Evolutionary conservation across 2,888 invertebrate genomes (phyloP).

Genomic region (Epinotia nisella): DNA sequence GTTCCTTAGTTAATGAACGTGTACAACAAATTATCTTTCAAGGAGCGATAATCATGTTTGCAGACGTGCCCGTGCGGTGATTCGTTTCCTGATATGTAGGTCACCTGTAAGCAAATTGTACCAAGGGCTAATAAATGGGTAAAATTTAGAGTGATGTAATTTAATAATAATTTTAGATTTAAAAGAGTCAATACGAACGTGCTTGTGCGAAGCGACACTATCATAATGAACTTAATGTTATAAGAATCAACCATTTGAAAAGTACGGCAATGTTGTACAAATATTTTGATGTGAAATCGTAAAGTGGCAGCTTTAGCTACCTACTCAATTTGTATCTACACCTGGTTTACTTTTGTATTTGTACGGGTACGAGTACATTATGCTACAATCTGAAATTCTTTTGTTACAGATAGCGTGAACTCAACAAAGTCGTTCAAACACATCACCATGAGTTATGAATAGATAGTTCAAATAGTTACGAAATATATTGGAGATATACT

Average conservation of each 20-base stretch:
- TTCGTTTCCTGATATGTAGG: slow-evolving; percentile 51
- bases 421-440: slow-evolving; percentile 55
- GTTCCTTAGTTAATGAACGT: slow-evolving; percentile 37
- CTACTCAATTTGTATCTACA: background rate
- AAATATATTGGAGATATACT: slow-evolving; percentile 49
- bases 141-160: background rate
- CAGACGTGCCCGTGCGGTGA: slow-evolving; percentile 52
- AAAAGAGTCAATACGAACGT: background rate
- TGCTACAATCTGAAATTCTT: slow-evolving; percentile 48
- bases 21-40: slow-evolving; percentile 56
- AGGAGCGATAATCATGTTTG: slow-evolving; percentile 57
- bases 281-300: background rate
- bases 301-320: background rate
- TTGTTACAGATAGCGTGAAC: slow-evolving; percentile 73
- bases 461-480: slow-evolving; percentile 56
- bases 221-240: no score
- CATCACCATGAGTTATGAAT: slow-evolving; percentile 59
- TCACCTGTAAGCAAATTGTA: slow-evolving; percentile 48
- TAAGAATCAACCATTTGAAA: background rate
- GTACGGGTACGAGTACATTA: background rate
- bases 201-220: background rate
- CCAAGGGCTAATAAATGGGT: slow-evolving; percentile 18
- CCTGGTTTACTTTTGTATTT: background rate
- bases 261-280: background rate
- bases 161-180: background rate